Conservation (phyloP, 1,140 invertebrate genomes). For the Drosophila bipectinata region DNA sequence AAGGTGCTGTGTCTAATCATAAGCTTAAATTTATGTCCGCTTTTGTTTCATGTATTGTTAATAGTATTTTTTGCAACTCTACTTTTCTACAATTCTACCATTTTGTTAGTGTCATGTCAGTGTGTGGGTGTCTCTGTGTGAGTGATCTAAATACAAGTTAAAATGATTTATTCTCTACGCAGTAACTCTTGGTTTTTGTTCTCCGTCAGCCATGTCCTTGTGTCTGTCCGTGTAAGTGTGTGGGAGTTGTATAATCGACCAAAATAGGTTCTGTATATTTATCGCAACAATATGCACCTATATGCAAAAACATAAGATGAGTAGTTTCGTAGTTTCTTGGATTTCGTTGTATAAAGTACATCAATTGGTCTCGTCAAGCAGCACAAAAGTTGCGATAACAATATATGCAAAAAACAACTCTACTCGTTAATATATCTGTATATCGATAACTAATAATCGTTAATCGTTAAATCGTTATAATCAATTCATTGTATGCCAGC, state of each 20-base stretch:
- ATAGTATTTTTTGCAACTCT: slow-evolving; percentile 66
- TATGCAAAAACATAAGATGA: slow-evolving; percentile 79
- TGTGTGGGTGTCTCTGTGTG: slow-evolving; percentile 29
- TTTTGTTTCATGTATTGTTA: slow-evolving; percentile 27
- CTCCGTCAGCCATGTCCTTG: slow-evolving; percentile 52
- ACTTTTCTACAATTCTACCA: slow-evolving; percentile 77
- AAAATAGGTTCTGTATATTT: slow-evolving; percentile 67
- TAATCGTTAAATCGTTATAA: slow-evolving; percentile 54
- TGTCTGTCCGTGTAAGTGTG: slow-evolving; percentile 34
- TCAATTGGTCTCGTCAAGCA: slow-evolving; percentile 82
- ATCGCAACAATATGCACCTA: slow-evolving; percentile 75
- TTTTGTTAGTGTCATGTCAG: slow-evolving; percentile 34
- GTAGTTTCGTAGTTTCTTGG: slow-evolving; percentile 35
- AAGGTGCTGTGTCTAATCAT: slow-evolving; percentile 69
- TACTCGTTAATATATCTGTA: slow-evolving; percentile 64
- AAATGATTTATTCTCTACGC: slow-evolving; percentile 72
- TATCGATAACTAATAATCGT: slow-evolving; percentile 73
- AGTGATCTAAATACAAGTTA: slow-evolving; percentile 77
- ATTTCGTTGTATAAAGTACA: slow-evolving; percentile 79
- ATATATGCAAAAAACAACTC: slow-evolving; percentile 78
- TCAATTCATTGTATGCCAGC: slow-evolving; percentile 75
- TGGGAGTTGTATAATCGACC: slow-evolving; percentile 42
- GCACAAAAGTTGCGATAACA: slow-evolving; percentile 81
- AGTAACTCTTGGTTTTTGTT: slow-evolving; percentile 50
- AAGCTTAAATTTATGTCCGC: slow-evolving; percentile 71